Base-by-base conservation (phyloP, 1,140 invertebrate species). In the Meloidogyne floridensis region DNA sequence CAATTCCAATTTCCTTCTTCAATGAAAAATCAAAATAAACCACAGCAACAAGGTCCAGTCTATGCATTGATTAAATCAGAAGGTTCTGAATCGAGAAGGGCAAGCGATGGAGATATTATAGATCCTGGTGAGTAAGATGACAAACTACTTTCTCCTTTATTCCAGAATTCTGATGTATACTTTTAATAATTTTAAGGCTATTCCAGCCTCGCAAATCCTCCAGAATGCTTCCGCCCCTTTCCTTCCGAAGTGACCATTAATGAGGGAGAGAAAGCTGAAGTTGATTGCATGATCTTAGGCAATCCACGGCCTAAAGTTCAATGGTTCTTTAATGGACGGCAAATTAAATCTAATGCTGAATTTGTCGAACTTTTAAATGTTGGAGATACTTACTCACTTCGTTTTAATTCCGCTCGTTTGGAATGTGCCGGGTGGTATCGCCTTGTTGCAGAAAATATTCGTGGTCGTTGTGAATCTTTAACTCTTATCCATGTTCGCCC, bases 241-340 rank as follows among this genome's bases (percentile, higher is more conserved):
- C 87, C 85, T 43, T 78, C 72, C 53, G 88, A 90, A 65, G 87
- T 87, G 42, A 90, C 89, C 8, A 90, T 92, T 13, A 88, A 88
- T 80, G 89, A 90, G 71, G 92, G 91, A 32, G 91, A 92, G 54
- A 83, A 88, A 77, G 90, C 90, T 3, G 88, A 86, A 13, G 87
- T 92, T 74, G 91, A 91, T 56, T 92, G 91, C 81, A 75, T 88
- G 20, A 88, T 92, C 75, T 88, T 90, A 70, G 92, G 91, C 13
- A 91, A 90, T 80, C 92, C 92, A 8, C 90, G 90, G 83, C 92
- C 92, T 79, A 91, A 90, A 84, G 91, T 92, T n/a, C 86, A 89
- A 20, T 92, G 92, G 91, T 90, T 88, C 79, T 91, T 91, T 81
- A 92, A 92, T 83, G 91, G 91, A 80, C 87, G 90, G 54, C 90